Evolutionary conservation across 2,113 vertebrate species (phyloP), one percentile per base, ranked within the genome.

Genomic region (Suncus etruscus): DNA sequence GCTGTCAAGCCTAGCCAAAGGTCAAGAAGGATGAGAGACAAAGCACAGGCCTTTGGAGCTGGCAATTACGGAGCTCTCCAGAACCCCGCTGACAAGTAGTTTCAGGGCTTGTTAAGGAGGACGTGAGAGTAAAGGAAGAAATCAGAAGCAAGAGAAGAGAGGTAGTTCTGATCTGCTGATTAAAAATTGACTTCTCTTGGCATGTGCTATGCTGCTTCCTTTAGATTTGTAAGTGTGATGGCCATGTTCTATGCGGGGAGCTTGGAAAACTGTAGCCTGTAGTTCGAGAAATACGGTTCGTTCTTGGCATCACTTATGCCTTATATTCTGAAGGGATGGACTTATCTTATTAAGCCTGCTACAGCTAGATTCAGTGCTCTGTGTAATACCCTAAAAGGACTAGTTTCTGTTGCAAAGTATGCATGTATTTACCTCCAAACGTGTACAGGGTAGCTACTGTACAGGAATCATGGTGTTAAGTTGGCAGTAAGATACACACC

Each of bases 1-100:
- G 25, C 65, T 77, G 50, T 87, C 90, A 92, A 91, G 72, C 75
- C 80, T 2, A 87, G 72, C 39, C 87, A 80, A 91, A 94, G 91
- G 82, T 94, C 93, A 90, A 91, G 39, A 87, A 63, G 51, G 50
- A 63, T 61, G 84, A 91, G 72, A 93, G 92, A 74, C 85, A 48
- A 83, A 93, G 80, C 91, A 91, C 5, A 4, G 63, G 63, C 83
- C 90, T 94, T 96, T 91, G 79, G 76, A 94, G 20, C 75, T 54
- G 50, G 83, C 88, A 90, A 69, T 92, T 91, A 91, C 87, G 81
- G 87, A 92, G n/a, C 75, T 90, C 91, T 93, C 90, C 63, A 54
- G 31, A 48, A 92, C 61, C 51, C 58, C 63, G 47, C 68, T 88
- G 83, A 83, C 78, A 78, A 89, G 69, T 47, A 89, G 69, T 47